Evolutionary conservation across 2,888 invertebrate species (phyloP).

Genomic region (Acleris emargana): DNA sequence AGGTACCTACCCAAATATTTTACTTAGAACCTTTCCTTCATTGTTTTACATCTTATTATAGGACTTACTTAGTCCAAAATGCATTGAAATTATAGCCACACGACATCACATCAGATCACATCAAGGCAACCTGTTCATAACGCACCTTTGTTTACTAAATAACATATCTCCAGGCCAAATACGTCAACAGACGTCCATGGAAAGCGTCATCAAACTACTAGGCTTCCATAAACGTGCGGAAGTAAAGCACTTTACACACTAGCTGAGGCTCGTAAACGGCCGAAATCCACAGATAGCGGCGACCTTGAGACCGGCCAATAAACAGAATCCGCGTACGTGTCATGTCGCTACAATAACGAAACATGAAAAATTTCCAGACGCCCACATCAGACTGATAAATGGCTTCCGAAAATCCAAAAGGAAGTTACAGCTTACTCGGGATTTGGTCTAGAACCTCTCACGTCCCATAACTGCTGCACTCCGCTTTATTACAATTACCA

Average conservation of each 20-base stretch:
- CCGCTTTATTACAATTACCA: conserved; percentile 84
- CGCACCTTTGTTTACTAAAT: too few species aligned
- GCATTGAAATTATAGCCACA: too few species aligned
- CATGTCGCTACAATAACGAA: conserved; percentile 81
- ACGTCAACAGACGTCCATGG: too few species aligned
- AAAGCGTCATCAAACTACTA: too few species aligned
- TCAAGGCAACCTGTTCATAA: too few species aligned
- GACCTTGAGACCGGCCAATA: conserved; percentile 62
- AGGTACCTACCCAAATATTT: too few species aligned
- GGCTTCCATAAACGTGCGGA: neutral
- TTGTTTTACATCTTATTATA: too few species aligned
- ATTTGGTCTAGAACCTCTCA: conserved; percentile 85
- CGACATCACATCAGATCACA: too few species aligned
- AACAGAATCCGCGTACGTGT: conserved; percentile 72
- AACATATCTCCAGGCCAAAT: too few species aligned
- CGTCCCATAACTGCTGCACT: conserved; percentile 84
- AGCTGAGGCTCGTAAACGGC: conserved; percentile 25
- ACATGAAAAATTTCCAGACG: conserved; percentile 84
- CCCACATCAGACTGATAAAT: conserved; percentile 84
- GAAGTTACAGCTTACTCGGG: conserved; percentile 85
- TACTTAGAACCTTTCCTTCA: too few species aligned
- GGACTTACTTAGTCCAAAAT: too few species aligned
- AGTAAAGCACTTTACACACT: conserved; percentile 8
- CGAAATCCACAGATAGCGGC: conserved; percentile 25
- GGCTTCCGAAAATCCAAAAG: conserved; percentile 85